Percentiles rank a stretch among this genome's conserved stretches.
Evolutionary conservation across 2,113 vertebrate species (phyloP).

Genomic region (Hemibagrus wyckioides): DNA sequence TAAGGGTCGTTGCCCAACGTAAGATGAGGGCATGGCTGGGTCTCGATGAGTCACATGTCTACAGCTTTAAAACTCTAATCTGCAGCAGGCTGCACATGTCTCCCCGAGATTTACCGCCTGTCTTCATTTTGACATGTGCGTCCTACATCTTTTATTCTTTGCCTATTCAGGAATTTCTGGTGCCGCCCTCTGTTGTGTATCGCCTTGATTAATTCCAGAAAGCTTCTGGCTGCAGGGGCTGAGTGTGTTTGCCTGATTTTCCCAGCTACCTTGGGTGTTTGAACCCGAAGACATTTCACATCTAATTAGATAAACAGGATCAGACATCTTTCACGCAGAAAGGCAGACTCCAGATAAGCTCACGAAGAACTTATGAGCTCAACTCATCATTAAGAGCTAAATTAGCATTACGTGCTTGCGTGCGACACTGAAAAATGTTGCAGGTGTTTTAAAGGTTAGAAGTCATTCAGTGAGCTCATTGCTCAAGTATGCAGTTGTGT

Average conservation of each 20-base stretch:
- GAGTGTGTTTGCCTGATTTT: slow-evolving; percentile 33
- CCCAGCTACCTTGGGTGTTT: slow-evolving; percentile 8
- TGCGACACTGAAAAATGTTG: too few relatives aligned
- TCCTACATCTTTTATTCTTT: slow-evolving; percentile 4
- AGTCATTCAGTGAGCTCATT: background rate
- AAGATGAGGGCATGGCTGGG: too few relatives aligned
- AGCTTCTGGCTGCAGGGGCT: slow-evolving; percentile 47
- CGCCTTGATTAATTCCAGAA: slow-evolving; percentile 46
- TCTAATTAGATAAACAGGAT: slow-evolving; percentile 26
- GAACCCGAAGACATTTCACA: slow-evolving; percentile 1
- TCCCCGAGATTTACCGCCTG: background rate
- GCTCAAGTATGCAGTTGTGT: background rate
- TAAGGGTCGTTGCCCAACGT: background rate
- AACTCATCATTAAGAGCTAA: background rate
- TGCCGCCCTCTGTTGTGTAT: slow-evolving; percentile 35
- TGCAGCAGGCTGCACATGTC: background rate
- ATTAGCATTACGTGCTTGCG: background rate
- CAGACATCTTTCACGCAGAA: slow-evolving; percentile 32
- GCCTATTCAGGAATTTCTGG: slow-evolving; percentile 22
- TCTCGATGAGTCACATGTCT: background rate
- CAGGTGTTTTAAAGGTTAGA: background rate
- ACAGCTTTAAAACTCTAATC: background rate
- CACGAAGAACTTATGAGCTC: too few relatives aligned
- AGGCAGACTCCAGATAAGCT: background rate
- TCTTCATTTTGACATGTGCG: background rate